Base-by-base conservation (phyloP, 2,113 vertebrate species). In the Aramus guarauna region DNA sequence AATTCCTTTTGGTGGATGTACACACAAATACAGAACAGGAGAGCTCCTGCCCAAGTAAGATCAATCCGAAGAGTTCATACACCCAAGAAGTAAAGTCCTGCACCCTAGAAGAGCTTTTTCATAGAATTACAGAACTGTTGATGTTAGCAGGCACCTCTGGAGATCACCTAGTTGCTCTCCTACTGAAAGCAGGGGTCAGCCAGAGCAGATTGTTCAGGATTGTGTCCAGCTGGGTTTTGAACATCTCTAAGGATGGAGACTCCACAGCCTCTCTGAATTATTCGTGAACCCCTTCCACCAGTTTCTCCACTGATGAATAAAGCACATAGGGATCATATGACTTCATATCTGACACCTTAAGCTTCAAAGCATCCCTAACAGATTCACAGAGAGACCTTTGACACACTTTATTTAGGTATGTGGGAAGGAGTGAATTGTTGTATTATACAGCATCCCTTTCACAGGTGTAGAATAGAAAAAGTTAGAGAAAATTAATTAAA, bases 381-480 rank as follows among this genome's bases (percentile, higher is more conserved):
- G 48, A 34, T 37, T 39, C 24, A 15, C 24, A n/a, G 63, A 24
- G 0, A 30, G 41, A 71, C n/a, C 41, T 27, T 56, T 15, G 15
- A 30, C 23, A 34, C 11, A 43, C 27, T 23, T 15, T 26, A 27
- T 37, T 43, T 30, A 36, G 16, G 43, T 43, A 17, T 45, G 41
- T 18, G 32, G 56, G 63, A 26, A 30, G 56, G 32, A 52, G 18
- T 1, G 0, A 60, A 10, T 34, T 11, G 26, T 27, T 76, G 66
- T 47, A 41, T 36, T 32, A 30, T 4, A 19, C 16, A n/a, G 59
- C 50, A 48, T 29, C 21, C 9, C 53, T 5, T 30, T 6, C 45
- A 37, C 17, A 34, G 55, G 2, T 6, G 26, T 6, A 23, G 30
- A 52, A 80, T 0, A 0, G 62, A 11, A 37, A 58, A 79, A 58